Evolutionary conservation across 2,113 vertebrate genomes (phyloP), one percentile per base, ranked within the genome.

Genomic region (Xenopus borealis): DNA sequence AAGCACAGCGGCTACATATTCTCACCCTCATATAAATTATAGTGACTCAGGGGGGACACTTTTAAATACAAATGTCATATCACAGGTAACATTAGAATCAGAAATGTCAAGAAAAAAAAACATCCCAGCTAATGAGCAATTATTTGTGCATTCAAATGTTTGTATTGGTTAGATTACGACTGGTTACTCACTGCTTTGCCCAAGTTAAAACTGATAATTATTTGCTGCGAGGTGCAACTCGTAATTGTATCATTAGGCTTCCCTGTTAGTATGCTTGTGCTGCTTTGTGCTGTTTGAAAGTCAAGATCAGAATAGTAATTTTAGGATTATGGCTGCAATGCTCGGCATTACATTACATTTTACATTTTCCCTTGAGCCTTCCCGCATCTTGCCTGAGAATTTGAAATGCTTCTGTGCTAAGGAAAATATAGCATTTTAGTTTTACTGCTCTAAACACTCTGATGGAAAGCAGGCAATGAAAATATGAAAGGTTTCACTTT

Each of bases 271-370:
- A 67, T 66, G 17, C 46, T 74, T 20, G 40, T 59, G 52, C 40
- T 30, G 53, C 13, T 66, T 73, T 16, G 27, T n/a, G 40, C 73
- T 81, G 18, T 62, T 76, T 69, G 52, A 69, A 70, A 80, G 72
- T 84, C 79, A 75, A 79, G 71, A 79, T 70, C 73, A 78, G 82
- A 83, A 83, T 76, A 81, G 68, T 72, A 81, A 82, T 79, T 79
- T 46, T 69, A 80, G 55, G 72, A 78, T 86, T 84, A 79, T 73
- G 30, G 62, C 61, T 72, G 20, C 33, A 72, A 46, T 70, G 45
- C 53, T 73, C 71, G 63, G 20, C 7, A 10, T 66, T 73, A 30
- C 50, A 16, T 71, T 83, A 7, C 19, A 80, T 83, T 82, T 61
- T 40, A 78, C 80, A 71, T 9, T 1, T 82, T 82, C 62, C 64